Evolutionary conservation across 2,888 invertebrate species (phyloP).

Genomic region (Aspidiotus rigidus): DNA sequence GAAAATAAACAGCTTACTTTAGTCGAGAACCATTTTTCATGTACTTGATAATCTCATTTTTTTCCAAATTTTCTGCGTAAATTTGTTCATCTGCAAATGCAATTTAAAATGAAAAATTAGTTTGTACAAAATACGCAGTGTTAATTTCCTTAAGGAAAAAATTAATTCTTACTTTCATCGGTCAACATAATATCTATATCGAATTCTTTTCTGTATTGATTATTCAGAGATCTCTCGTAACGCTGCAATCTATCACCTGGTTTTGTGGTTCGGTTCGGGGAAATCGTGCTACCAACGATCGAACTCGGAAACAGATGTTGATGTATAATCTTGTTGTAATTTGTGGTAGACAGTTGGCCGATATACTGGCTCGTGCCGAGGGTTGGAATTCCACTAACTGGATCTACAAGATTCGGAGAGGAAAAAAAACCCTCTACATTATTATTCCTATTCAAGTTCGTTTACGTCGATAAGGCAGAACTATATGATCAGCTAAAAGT

Average conservation of each 20-base stretch:
- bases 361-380: slow-evolving; percentile 53
- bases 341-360: slow-evolving; percentile 48
- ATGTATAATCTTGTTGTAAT: slow-evolving; percentile 68
- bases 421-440: too few relatives aligned
- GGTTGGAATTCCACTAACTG: slow-evolving; percentile 58
- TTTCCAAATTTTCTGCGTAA: slow-evolving; percentile 11
- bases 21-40: slow-evolving; percentile 57
- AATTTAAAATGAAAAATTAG: not conserved
- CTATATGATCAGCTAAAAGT: too few relatives aligned
- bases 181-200: slow-evolving; percentile 23
- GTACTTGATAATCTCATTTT: slow-evolving; percentile 49
- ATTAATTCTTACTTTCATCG: slow-evolving; percentile 8
- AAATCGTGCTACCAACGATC: not conserved
- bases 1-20: slow-evolving; percentile 49
- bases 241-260: slow-evolving; percentile 28
- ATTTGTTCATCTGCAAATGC: slow-evolving; percentile 11
- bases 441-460: not conserved
- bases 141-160: not conserved
- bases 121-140: not conserved
- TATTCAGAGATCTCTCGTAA: slow-evolving; percentile 34
- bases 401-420: slow-evolving; percentile 54
- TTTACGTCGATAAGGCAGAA: not conserved
- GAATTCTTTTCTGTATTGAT: slow-evolving; percentile 19
- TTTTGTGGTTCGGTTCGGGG: slow-evolving; percentile 6
- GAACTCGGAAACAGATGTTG: slow-evolving; percentile 61